Base-by-base conservation (phyloP, 92 coral and sea anemone genomes). In the Umimayanthus kanabou region DNA sequence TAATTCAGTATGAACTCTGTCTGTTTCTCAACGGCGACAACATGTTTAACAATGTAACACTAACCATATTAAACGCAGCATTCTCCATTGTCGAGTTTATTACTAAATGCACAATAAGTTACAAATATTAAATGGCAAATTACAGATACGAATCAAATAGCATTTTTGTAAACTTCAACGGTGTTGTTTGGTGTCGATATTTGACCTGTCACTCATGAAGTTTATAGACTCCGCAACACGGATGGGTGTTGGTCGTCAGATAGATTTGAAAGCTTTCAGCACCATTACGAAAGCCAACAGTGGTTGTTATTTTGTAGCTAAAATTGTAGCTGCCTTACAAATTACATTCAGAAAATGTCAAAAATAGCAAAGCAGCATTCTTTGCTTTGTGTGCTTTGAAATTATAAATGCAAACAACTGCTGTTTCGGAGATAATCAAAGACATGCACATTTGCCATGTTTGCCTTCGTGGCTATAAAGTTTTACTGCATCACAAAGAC, bases 241-340 rank as follows among this genome's bases (percentile, higher is more conserved):
- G 65, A 69, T 83, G 87, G 87, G 87, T 83, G 87, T 83, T 83
- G 87, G 87, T 83, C 87, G 65, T 30, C 37, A 43, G 39, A 9
- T 7, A 14, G 47, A 0, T 10, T 18, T 28, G 25, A 10, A 10
- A 66, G 29, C 76, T 14, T 83, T 69, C 86, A 83, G 87, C 77
- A 30, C 87, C 9, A 40, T 67, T 69, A 81, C 39, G 77, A 40
- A 69, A 67, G n/a, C 18, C 77, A 70, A 45, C 43, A 18, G 42
- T 82, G 65, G n/a, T 26, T 67, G 29, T 69, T 11, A 18, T 83
- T 15, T n/a, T n/a, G 16, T 69, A 10, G 45, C 66, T 42, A 82
- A 26, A 23, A 33, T 8, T 75, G 23, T 18, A 39, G 79, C 45
- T 6, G 79, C 20, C 30, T 22, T 75, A 15, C n/a, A 22, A 40